phyloP scores from a whole-genome alignment of 1,140 invertebrate species.

The Drosophila pachea region DNA sequence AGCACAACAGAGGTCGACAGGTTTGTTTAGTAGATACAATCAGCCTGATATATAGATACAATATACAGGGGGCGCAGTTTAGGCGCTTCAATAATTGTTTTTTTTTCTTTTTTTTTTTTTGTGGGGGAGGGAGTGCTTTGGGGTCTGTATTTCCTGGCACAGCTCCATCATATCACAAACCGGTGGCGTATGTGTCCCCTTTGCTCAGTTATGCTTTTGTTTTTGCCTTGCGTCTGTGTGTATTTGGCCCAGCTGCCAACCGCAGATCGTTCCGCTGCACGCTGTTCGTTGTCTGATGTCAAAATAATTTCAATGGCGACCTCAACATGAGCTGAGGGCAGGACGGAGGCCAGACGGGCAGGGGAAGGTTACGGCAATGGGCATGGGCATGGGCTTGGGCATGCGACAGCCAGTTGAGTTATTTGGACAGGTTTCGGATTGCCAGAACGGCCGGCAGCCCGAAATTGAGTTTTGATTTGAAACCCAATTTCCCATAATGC shows the following conservation, averaged over 20 bases:
- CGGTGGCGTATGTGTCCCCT: conserved; percentile 2
- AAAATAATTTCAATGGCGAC: conserved; percentile 72
- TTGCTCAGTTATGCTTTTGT: background rate
- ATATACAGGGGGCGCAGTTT: conserved; percentile 14
- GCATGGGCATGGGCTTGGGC: background rate
- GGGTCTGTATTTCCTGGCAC: background rate
- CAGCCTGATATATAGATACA: conserved; percentile 17
- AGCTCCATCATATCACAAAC: background rate
- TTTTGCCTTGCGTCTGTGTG: background rate
- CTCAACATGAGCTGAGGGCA: conserved; percentile 27
- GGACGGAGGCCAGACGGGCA: too few relatives aligned
- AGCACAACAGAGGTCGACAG: background rate
- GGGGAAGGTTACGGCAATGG: background rate
- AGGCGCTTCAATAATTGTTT: conserved; percentile 31
- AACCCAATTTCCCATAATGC: conserved; percentile 67
- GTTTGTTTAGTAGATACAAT: conserved; percentile 23
- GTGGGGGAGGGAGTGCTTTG: conserved; percentile 3
- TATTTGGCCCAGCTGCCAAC: conserved; percentile 53
- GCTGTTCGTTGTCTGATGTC: conserved; percentile 45
- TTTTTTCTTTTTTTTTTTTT: conserved; percentile 17
- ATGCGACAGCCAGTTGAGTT: conserved; percentile 40
- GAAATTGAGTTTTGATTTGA: conserved; percentile 74
- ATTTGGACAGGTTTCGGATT: conserved; percentile 73
- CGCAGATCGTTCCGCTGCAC: conserved; percentile 44
- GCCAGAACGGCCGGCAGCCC: conserved; percentile 34